Base-by-base conservation (phyloP, 2,797 vertebrate genomes). In the Calcarius lapponicus region DNA sequence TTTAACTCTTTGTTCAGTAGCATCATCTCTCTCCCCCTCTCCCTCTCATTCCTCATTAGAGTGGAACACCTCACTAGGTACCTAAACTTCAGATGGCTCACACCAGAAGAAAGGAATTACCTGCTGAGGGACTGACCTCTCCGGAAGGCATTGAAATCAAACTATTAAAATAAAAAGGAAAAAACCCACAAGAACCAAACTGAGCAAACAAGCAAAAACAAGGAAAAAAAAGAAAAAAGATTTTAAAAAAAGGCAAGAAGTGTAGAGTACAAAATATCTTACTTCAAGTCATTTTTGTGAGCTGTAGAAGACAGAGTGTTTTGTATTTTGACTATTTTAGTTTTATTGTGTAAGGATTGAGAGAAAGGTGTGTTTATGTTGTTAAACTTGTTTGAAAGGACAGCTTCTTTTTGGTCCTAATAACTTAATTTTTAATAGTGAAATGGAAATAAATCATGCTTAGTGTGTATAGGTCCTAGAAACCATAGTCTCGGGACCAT, bases 151-250 rank as follows among this genome's bases (percentile, higher is more conserved):
- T 73, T 76, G 13, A 34, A 65, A 89, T 56, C 8, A 28, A 67
- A 51, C 43, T 42, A 38, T 5, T 5, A 42, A 62, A 72, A 45
- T 18, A 13, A 12, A 7, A 9, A 6, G 1, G 4, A 36, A 29
- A 29, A 10, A 2, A 0, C 1, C 2, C 10, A 38, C 19, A 19
- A 80, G 24, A 45, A 24, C 9, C 5, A 70, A 73, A 36, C 9
- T 5, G 50, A 64, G 9, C 5, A 43, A 28, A 7, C 50, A 65
- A 48, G 4, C 7, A 34, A 34, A 60, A 51, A 14, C 6, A n/a
- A 4, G 1, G 10, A 28, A 5, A 7, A 22, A 36, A 36, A 36
- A 36, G 36, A 29, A 9, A 24, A 9, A 24, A 15, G 2, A 17
- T 5, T 3, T n/a, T n/a, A 38, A 36, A 60, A 43, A 73, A 31